Evolutionary conservation across 2,113 vertebrate species (phyloP).

Genomic region (Sturnira hondurensis): DNA sequence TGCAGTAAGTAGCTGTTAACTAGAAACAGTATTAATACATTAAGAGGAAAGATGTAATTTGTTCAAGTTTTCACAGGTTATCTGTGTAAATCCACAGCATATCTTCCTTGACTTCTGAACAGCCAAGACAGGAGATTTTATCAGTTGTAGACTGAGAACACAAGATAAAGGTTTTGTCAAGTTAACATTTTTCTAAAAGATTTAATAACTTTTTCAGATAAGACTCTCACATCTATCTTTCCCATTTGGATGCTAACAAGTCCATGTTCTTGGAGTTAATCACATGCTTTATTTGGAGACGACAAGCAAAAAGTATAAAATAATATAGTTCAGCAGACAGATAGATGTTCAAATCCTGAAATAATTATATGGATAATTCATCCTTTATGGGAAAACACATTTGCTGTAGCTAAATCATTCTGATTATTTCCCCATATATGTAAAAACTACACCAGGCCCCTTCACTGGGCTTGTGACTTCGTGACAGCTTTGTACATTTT

Average conservation of each 20-base stretch:
- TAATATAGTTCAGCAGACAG: neutral
- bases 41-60: neutral
- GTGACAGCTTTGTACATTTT: neutral
- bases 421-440: neutral
- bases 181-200: constrained; percentile 15
- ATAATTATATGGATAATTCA: neutral
- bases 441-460: neutral
- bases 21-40: neutral
- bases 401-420: neutral
- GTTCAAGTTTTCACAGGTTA: neutral
- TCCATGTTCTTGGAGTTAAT: neutral
- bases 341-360: neutral
- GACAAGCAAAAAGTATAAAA: constrained; percentile 5
- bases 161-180: neutral
- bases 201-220: neutral
- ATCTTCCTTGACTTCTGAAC: neutral
- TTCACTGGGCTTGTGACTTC: neutral
- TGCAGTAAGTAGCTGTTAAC: neutral
- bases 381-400: neutral
- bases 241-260: neutral
- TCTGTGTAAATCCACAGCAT: neutral
- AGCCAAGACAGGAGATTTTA: neutral
- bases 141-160: neutral
- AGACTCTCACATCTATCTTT: neutral
- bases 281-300: neutral